Evolutionary conservation across 2,888 invertebrate genomes (phyloP).

Genomic region (Kuschelorhynchus macadamiae): DNA sequence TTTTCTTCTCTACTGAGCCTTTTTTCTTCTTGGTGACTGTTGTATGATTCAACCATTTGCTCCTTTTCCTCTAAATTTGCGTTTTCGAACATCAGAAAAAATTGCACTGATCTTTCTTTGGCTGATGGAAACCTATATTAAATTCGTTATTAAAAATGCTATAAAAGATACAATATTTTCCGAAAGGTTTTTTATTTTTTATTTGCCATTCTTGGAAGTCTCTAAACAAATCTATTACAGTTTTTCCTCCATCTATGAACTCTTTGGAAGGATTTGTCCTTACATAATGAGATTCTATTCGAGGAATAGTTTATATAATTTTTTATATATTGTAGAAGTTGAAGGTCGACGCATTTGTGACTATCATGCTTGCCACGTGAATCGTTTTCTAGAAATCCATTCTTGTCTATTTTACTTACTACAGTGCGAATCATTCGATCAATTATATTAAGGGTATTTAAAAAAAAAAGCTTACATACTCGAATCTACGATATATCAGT

Average conservation of each 20-base stretch:
- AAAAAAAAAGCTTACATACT: slow-evolving; percentile 28
- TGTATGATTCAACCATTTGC: slow-evolving; percentile 1
- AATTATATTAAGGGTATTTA: neutral
- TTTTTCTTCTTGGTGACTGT: slow-evolving; percentile 2
- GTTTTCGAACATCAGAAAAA: neutral
- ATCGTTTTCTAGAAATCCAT: slow-evolving; percentile 19
- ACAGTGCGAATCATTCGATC: slow-evolving; percentile 17
- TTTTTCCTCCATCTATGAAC: slow-evolving; percentile 21
- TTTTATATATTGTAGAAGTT: slow-evolving; percentile 2
- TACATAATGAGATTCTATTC: slow-evolving; percentile 18
- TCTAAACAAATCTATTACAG: slow-evolving; percentile 7
- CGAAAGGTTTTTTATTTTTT: slow-evolving; percentile 3
- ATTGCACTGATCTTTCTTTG: slow-evolving; percentile 8
- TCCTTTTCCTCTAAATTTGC: neutral
- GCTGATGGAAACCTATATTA: slow-evolving; percentile 2
- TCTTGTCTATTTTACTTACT: neutral
- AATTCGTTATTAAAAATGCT: slow-evolving; percentile 11
- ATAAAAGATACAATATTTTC: slow-evolving; percentile 16
- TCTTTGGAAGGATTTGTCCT: slow-evolving; percentile 5
- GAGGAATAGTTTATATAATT: slow-evolving; percentile 17
- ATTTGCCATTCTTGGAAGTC: slow-evolving; percentile 16
- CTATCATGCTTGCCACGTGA: slow-evolving; percentile 10
- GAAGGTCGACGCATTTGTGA: neutral
- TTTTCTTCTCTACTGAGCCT: slow-evolving; percentile 13
- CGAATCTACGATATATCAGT: neutral